phyloP scores from a whole-genome alignment of 2,888 invertebrate species.

The Lasioglossum marginatum region DNA sequence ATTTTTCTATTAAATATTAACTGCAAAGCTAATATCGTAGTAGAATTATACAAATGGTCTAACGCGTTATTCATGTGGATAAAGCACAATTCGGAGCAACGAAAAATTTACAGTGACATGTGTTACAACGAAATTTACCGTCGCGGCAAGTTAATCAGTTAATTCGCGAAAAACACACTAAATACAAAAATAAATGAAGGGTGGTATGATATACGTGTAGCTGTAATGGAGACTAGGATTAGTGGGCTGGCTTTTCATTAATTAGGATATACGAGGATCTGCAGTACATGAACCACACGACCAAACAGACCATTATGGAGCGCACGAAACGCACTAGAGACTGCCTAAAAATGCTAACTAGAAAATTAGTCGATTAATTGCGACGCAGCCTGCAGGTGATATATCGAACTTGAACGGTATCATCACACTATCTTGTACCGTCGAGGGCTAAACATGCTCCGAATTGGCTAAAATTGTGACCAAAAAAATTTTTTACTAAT shows the following conservation, averaged over 20 bases:
- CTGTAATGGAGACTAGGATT: slow-evolving; percentile 6
- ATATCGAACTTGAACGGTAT: not conserved
- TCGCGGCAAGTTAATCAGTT: not conserved
- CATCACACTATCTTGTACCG: not conserved
- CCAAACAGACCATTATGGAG: not conserved
- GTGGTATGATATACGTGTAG: not conserved
- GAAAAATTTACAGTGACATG: not conserved
- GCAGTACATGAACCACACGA: not conserved
- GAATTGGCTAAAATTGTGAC: no score
- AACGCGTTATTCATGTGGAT: not conserved
- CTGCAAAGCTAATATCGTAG: not conserved
- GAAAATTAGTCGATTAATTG: not conserved
- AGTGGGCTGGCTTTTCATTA: slow-evolving; percentile 16
- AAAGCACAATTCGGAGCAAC: not conserved
- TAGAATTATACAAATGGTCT: not conserved
- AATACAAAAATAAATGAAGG: slow-evolving; percentile 8
- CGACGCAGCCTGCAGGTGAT: not conserved
- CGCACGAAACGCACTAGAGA: not conserved
- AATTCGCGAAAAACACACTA: not conserved
- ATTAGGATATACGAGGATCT: slow-evolving; percentile 19
- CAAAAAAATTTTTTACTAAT: no score
- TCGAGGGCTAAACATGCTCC: not conserved
- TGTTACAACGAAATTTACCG: not conserved
- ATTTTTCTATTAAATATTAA: not conserved
- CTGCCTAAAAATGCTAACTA: not conserved